Conservation (phyloP, 2,888 invertebrate species). For the Machimus atricapillus region DNA sequence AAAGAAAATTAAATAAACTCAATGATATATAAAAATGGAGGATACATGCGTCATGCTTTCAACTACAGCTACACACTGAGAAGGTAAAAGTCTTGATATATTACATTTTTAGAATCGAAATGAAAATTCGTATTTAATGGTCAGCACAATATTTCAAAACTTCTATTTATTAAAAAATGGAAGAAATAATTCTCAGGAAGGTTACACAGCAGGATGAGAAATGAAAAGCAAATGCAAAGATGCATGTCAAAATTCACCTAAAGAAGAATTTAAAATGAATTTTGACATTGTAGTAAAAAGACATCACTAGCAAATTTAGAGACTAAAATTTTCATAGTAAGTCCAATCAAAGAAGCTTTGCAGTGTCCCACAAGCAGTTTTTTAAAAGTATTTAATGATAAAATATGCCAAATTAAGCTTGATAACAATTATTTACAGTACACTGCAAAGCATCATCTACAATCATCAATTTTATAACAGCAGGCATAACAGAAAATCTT, state of each 20-base stretch:
- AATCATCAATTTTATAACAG: constrained; percentile 3
- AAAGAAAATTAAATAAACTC: constrained; percentile 40
- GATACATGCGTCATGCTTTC: constrained; percentile 28
- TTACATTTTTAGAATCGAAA: background rate
- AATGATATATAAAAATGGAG: constrained; percentile 19
- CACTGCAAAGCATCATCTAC: background rate
- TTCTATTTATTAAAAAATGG: background rate
- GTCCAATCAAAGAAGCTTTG: background rate
- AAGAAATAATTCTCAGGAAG: background rate
- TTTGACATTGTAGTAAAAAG: background rate
- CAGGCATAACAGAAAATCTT: constrained; percentile 34
- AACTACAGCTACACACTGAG: background rate
- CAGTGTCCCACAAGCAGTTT: background rate
- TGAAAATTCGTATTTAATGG: background rate
- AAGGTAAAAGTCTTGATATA: background rate
- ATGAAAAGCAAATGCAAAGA: constrained; percentile 11
- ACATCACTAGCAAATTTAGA: background rate
- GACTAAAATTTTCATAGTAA: background rate
- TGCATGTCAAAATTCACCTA: constrained; percentile 4
- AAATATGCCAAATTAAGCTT: background rate
- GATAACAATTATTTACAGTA: background rate
- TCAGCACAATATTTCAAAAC: background rate
- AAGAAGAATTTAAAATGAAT: background rate
- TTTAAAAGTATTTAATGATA: background rate
- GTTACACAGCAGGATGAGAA: background rate